Evolutionary conservation across 2,113 vertebrate genomes (phyloP), one percentile per base, ranked within the genome.

Genomic region (Motacilla alba): DNA sequence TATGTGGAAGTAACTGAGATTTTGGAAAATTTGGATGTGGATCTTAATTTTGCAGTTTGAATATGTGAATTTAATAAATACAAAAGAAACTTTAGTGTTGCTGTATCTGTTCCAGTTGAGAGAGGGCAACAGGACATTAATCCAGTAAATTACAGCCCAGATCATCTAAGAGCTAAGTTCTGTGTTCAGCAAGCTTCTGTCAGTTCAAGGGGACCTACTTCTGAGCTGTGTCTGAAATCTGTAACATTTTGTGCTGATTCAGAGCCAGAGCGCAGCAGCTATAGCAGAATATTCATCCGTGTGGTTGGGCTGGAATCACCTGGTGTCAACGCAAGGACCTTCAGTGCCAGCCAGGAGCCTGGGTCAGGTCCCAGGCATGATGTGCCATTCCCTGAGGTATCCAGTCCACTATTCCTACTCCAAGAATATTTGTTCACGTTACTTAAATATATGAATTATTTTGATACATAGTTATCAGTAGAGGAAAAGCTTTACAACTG

Each of bases 211-310:
- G 35, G 53, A 75, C 37, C 47, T 63, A 28, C 18, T 85, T 67
- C 52, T 79, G 63, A 91, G 41, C 37, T 60, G 44, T 28, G 18
- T 2, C 30, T 56, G 88, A 68, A 79, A 31, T 64, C 33, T 59
- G 24, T 44, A 56, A 26, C 7, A 5, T 50, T 63, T 76, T 90
- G n/a, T 80, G 58, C 72, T 88, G 50, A 49, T 77, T 30, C 73
- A 90, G 84, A 66, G 78, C 26, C 50, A 35, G 72, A 50, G 56
- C 31, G 6, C 52, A 91, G 72, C 86, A 93, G 55, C 46, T 90
- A 33, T 6, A 47, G 69, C 52, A 72, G 63, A 31, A 47, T 53
- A 55, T 69, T 88, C 14, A 37, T 31, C 35, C 0, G 0, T 4
- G 0, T 47, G 23, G 17, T 15, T 69, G 87, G 49, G 72, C 76